Evolutionary conservation across 1,140 invertebrate species (phyloP).

Genomic region (Drosophila carrolli): DNA sequence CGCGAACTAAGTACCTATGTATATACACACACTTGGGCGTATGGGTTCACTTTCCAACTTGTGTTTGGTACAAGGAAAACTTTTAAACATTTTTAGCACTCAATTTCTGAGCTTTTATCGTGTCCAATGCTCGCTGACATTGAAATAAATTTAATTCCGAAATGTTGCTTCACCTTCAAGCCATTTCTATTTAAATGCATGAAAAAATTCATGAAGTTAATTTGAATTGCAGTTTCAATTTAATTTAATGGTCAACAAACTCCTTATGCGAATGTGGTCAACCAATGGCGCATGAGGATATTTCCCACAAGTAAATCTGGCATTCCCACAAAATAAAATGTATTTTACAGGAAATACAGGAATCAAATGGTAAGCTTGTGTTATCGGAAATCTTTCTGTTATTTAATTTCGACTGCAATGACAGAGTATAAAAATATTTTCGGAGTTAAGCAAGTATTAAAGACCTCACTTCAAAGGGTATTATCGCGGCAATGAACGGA

Average conservation of each 20-base stretch:
- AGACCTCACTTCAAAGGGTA: neutral
- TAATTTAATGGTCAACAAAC: conserved; percentile 21
- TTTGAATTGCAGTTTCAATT: conserved; percentile 14
- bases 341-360: neutral
- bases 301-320: neutral
- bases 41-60: conserved; percentile 61
- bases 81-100: conserved; percentile 60
- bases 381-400: conserved; percentile 1
- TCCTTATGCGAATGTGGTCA: neutral
- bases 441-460: conserved; percentile 1
- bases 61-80: conserved; percentile 56
- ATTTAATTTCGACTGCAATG: conserved; percentile 10
- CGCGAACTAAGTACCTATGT: conserved; percentile 42
- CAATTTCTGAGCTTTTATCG: conserved; percentile 58
- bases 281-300: neutral
- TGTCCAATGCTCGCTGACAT: conserved; percentile 14
- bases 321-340: conserved; percentile 6
- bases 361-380: neutral
- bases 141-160: conserved; percentile 20
- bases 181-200: conserved; percentile 13
- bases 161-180: conserved; percentile 10
- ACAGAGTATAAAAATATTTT: conserved; percentile 13
- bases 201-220: neutral
- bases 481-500: neutral
- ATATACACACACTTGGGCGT: neutral